These are phyloP conservation scores for Ophthalmolycus amberensis DNA, from an alignment of 2,113 vertebrate species.

Conservation along the genomic window DNA sequence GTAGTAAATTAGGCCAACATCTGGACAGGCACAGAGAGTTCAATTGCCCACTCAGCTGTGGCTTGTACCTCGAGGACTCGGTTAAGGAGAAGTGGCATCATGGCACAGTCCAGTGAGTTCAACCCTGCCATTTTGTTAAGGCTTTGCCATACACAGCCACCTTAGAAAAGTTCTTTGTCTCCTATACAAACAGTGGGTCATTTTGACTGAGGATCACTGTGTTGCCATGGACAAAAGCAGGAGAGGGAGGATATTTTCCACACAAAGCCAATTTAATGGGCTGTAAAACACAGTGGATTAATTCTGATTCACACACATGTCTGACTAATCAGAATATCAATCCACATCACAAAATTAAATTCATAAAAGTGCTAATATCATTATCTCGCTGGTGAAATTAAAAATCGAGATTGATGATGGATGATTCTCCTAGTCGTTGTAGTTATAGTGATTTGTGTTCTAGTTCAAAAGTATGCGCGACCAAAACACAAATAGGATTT, in stretches of 20 bases:
- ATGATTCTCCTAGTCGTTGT: neutral
- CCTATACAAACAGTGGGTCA: slow-evolving; percentile 33
- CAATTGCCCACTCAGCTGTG: slow-evolving; percentile 76
- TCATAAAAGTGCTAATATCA: slow-evolving; percentile 9
- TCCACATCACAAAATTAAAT: slow-evolving; percentile 15
- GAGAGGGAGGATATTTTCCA: slow-evolving; percentile 23
- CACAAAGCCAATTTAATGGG: slow-evolving; percentile 30
- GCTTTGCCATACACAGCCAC: slow-evolving; percentile 41
- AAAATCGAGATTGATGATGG: neutral
- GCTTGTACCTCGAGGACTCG: slow-evolving; percentile 60
- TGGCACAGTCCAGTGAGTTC: slow-evolving; percentile 50
- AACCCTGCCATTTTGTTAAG: slow-evolving; percentile 29
- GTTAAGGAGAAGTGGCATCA: slow-evolving; percentile 59
- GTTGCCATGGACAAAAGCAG: slow-evolving; percentile 41
- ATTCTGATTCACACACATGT: slow-evolving; percentile 21
- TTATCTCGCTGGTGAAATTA: slow-evolving; percentile 12
- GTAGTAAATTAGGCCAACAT: slow-evolving; percentile 83
- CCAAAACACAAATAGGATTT: neutral
- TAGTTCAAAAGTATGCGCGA: neutral
- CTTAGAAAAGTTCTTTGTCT: slow-evolving; percentile 41
- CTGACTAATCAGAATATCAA: slow-evolving; percentile 32
- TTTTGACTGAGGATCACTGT: slow-evolving; percentile 31
- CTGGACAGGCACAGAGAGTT: slow-evolving; percentile 75
- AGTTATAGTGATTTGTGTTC: neutral
- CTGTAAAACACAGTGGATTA: slow-evolving; percentile 26